These are phyloP conservation scores for Dicyrtomina minuta DNA, from an alignment of 2,888 invertebrate species.

Conservation along the genomic window DNA sequence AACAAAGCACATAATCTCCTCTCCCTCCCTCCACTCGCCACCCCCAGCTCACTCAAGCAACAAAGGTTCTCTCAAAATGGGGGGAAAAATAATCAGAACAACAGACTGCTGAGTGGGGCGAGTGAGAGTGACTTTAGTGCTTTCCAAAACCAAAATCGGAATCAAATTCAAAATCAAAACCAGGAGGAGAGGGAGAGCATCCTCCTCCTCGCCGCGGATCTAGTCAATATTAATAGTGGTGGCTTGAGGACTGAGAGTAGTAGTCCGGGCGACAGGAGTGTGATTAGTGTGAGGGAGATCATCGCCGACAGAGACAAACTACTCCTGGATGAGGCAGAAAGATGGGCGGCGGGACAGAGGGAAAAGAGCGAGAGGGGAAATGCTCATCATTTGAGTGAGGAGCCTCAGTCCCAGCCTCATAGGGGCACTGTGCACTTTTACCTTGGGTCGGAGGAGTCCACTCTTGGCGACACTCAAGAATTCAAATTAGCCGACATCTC, in stretches of 20 bases:
- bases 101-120: not conserved
- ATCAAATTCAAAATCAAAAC: not conserved
- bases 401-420: too few species aligned
- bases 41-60: not conserved
- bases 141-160: not conserved
- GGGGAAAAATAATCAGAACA: not conserved
- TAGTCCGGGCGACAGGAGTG: too few species aligned
- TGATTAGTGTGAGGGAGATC: too few species aligned
- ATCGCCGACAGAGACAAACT: not conserved
- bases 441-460: constrained; percentile 10
- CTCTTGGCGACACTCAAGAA: not conserved
- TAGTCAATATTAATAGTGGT: not conserved
- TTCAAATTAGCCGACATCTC: not conserved
- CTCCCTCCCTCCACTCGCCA: not conserved
- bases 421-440: constrained; percentile 14
- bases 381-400: too few species aligned
- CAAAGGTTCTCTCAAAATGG: not conserved
- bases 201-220: not conserved
- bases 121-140: constrained; percentile 14
- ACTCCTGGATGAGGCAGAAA: too few species aligned
- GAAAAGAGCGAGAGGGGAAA: not conserved
- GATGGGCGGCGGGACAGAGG: too few species aligned
- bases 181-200: not conserved
- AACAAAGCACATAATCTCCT: too few species aligned
- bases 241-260: too few species aligned